Base-by-base conservation (phyloP, 2,113 vertebrate genomes). In the Gobius niger region DNA sequence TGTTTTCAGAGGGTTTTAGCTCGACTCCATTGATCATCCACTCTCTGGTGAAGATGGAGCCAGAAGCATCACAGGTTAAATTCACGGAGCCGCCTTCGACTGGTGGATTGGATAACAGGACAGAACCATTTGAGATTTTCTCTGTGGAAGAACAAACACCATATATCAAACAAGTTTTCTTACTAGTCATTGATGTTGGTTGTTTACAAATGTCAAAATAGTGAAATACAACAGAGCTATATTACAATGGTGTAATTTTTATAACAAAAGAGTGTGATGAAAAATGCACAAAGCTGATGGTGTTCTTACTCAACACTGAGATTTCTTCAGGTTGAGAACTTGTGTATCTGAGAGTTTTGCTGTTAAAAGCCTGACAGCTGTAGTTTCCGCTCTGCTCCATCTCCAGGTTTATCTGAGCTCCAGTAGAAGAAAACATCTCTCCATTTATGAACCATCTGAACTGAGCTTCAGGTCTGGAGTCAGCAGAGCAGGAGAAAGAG, bases 401-500 rank as follows among this genome's bases (percentile, higher is more conserved):
- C 24, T 4, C 24, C 24, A 34, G 24, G 24, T 34, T 34, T 34
- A 34, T 34, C 24, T 34, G 24, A 4, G 24, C 24, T 34, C 24
- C 24, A 34, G 24, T 34, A 34, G 24, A 34, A 34, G 24, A 18
- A 52, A 77, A 49, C 44, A 9, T 6, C 9, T 11, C 0, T 73
- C 72, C 73, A 78, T 88, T 74, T 40, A 87, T 14, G 65, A 78
- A 54, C 86, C 86, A 89, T 1, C 24, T 8, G 80, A 81, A 75
- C 6, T 11, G 9, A n/a, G 81, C 85, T 61, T 44, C 0, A 34
- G 87, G 89, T 46, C 51, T 81, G 71, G 89, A 87, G 12, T 44
- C 73, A 75, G 85, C 75, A 41, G 80, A 87, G 68, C 86, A 89
- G 64, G 42, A 54, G 70, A 90, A 24, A 1, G 0, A 16, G 73